Base-by-base conservation (phyloP, 1,140 invertebrate genomes). In the Drosophila suzukii region DNA sequence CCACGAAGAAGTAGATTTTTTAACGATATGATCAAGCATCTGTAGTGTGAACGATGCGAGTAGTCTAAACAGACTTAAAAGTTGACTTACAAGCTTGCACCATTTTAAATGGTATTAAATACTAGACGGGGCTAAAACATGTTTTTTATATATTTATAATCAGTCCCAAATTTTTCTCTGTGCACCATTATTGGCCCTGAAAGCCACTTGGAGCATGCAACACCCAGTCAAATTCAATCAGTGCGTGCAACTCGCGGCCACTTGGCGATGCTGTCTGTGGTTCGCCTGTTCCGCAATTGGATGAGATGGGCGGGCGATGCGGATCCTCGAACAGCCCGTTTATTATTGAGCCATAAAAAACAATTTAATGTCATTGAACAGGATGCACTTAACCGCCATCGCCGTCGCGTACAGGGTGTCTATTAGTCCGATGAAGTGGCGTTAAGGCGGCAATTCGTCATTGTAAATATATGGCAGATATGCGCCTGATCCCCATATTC, bases 311-410 rank as follows among this genome's bases (percentile, higher is more conserved):
- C 54, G 4, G 55, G 4, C 59, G 24, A 43, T 56, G 27, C 1
- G 15, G 60, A 38, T 43, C 55, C 60, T 34, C 12, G 11, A 15
- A 12, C 60, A 34, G 12, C 7, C 36, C 41, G 30, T 30, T 50
- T 71, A 72, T 84, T 89, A 84, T 84, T 78, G 72, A 89, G 84
- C 62, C 80, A 89, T 88, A 84, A 89, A 88, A 89, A 77, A 71
- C 80, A 80, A 89, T 83, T 89, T 83, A 70, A 89, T 71, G 73
- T 47, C 60, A 57, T 84, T 89, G 46, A 83, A 61, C 50, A 60
- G 76, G 76, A 84, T 84, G 80, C 76, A 88, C 73, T 84, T 89
- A 73, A 71, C 67, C 54, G 60, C 55, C 74, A 80, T 77, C 72
- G 60, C 55, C 74, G 77, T 74, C 72, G 61, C 50, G 68, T 57